Base-by-base conservation (phyloP, 2,888 invertebrate species). In the Calameuta filiformis region DNA sequence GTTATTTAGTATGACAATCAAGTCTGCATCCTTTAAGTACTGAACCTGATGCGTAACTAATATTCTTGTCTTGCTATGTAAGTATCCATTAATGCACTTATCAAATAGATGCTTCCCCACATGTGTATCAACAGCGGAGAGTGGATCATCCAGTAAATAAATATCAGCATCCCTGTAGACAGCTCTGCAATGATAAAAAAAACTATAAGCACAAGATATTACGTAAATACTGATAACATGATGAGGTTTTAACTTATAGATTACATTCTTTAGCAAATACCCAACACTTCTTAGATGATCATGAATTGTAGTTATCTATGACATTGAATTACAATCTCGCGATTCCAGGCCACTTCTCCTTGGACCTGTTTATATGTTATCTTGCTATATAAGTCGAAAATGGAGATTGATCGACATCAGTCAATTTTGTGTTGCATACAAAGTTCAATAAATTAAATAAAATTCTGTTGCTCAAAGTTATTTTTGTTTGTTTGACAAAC, bases 31-130 rank as follows among this genome's bases (percentile, higher is more conserved):
- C 84, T 94, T 94, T 37, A 96, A 92, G 86, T 95, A 96, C 87
- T 97, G 97, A 35, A 97, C 92, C 89, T 97, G 97, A 91, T 97
- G 97, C 0, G 97, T 97, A 79, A 97, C 96, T 12, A 97, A 93
- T 81, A 97, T 94, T 35, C 96, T 93, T 2, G 96, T 95, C 87
- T 95, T 94, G 80, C 94, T 92, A 23, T 92, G 92, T 80, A 97
- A 92, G 85, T 94, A 94, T 0, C 93, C 94, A 83, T 90, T 92
- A 78, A 96, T 95, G 77, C 96, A 96, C 90, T 95, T 94, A 75
- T 96, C 94, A 87, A 96, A 96, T 9, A 97, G 91, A 89, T 95
- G 95, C 80, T 94, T 94, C 0, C 95, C 95, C n/a, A 97, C 96
- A 79, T 94, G 94, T 0, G 95, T 93, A 89, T 97, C 97, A 0